Conservation (phyloP, 2,888 invertebrate genomes). For the Drepana falcataria region DNA sequence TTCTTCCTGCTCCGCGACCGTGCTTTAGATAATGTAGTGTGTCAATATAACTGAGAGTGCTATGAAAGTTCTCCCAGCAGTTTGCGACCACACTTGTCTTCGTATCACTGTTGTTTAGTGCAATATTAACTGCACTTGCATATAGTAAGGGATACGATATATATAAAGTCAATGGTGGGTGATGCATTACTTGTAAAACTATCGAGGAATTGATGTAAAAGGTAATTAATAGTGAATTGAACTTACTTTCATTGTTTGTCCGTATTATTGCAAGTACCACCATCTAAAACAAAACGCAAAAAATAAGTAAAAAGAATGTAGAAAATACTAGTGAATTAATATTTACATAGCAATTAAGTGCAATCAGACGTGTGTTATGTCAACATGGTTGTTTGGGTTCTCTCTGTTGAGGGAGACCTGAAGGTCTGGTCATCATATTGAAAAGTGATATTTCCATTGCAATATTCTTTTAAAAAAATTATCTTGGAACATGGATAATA, state of each 20-base stretch:
- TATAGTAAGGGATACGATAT: background rate
- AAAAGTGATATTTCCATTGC: background rate
- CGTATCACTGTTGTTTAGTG: background rate
- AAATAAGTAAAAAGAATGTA: background rate
- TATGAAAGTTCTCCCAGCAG: background rate
- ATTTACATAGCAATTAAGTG: background rate
- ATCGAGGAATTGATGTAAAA: too few relatives aligned
- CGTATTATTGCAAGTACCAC: background rate
- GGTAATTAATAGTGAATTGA: too few relatives aligned
- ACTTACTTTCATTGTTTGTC: too few relatives aligned
- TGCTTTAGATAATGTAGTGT: background rate
- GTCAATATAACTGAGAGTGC: background rate
- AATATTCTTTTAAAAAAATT: too few relatives aligned
- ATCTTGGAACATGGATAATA: too few relatives aligned
- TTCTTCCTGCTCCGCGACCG: too few relatives aligned
- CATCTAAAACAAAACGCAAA: background rate
- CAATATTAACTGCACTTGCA: background rate
- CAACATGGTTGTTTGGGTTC: conserved; percentile 51
- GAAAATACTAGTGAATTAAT: background rate
- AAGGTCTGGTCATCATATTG: conserved; percentile 59
- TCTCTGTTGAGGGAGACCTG: conserved; percentile 74
- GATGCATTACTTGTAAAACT: too few relatives aligned
- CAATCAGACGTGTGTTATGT: conserved; percentile 30
- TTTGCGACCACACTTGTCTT: background rate
- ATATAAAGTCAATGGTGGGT: too few relatives aligned